Evolutionary conservation across 2,797 vertebrate species (phyloP).

Genomic region (Nannoperca australis): DNA sequence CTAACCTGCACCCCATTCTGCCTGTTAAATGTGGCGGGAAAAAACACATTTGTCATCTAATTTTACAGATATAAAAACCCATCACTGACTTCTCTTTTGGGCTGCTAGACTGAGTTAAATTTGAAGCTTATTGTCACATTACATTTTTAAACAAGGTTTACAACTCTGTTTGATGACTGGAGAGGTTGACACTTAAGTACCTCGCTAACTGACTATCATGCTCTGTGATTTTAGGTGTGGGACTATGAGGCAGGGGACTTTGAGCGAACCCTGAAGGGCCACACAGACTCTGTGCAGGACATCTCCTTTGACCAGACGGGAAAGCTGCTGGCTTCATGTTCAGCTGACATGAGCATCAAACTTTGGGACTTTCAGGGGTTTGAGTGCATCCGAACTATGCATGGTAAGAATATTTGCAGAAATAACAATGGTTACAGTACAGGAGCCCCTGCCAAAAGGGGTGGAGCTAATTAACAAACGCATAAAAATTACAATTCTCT

Average conservation of each 20-base stretch:
- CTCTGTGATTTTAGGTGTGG: slow-evolving; percentile 90
- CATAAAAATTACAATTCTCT: background rate
- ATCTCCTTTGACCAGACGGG: slow-evolving; percentile 99
- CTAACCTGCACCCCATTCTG: background rate
- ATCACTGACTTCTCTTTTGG: background rate
- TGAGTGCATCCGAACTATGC: slow-evolving; percentile 99
- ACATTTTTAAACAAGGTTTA: background rate
- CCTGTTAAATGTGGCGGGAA: background rate
- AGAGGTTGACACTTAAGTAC: background rate
- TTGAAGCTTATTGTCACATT: background rate
- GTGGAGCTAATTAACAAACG: background rate
- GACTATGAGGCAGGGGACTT: slow-evolving; percentile 99
- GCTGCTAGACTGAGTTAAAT: background rate
- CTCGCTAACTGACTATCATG: background rate
- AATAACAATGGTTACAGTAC: background rate
- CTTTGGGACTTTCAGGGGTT: slow-evolving; percentile 99
- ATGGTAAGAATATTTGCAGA: slow-evolving; percentile 86
- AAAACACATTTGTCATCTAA: background rate
- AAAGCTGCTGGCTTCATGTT: slow-evolving; percentile 98
- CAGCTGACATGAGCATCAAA: slow-evolving; percentile 99
- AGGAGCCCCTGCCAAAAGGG: background rate
- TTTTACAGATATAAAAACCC: background rate
- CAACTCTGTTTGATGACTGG: background rate
- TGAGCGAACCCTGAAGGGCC: slow-evolving; percentile 98
- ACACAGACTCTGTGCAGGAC: slow-evolving; percentile 99